phyloP scores from a whole-genome alignment of 2,113 vertebrate genomes.

The Varanus komodoensis region DNA sequence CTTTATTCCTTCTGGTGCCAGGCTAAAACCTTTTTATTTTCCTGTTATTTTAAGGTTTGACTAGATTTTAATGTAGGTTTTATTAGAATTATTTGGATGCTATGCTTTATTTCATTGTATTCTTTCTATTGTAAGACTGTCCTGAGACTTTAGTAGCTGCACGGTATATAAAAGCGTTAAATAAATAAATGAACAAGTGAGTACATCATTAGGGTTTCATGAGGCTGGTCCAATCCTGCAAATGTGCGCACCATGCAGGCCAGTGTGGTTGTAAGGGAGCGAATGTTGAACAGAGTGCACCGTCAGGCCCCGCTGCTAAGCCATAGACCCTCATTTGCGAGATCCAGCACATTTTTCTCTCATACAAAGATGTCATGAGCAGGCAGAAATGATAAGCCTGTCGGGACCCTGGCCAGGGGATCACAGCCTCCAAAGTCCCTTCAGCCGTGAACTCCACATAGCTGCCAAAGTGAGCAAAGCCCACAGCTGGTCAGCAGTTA shows the following conservation, averaged over 20 bases:
- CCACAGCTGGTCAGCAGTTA: background rate
- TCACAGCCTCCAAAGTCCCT: background rate
- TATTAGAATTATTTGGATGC: too few relatives aligned
- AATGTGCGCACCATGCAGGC: background rate
- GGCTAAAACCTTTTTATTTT: too few relatives aligned
- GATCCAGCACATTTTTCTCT: background rate
- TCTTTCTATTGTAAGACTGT: too few relatives aligned
- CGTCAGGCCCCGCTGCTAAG: background rate
- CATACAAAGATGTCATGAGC: background rate
- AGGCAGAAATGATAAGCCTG: background rate
- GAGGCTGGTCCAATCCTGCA: background rate
- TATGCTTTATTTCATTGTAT: too few relatives aligned
- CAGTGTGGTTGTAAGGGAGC: too few relatives aligned
- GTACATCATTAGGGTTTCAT: background rate
- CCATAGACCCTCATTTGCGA: background rate
- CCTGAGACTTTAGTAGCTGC: too few relatives aligned
- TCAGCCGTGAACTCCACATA: constrained; percentile 5
- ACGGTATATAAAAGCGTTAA: too few relatives aligned
- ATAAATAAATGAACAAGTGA: too few relatives aligned
- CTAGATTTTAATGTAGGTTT: too few relatives aligned
- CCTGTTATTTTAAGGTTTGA: too few relatives aligned
- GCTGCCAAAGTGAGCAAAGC: background rate
- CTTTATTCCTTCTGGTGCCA: too few relatives aligned
- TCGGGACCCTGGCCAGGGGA: background rate
- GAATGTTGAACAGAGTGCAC: background rate